Evolutionary conservation across 92 coral and sea anemone genomes (phyloP).

Genomic region (Plumapathes pennacea): DNA sequence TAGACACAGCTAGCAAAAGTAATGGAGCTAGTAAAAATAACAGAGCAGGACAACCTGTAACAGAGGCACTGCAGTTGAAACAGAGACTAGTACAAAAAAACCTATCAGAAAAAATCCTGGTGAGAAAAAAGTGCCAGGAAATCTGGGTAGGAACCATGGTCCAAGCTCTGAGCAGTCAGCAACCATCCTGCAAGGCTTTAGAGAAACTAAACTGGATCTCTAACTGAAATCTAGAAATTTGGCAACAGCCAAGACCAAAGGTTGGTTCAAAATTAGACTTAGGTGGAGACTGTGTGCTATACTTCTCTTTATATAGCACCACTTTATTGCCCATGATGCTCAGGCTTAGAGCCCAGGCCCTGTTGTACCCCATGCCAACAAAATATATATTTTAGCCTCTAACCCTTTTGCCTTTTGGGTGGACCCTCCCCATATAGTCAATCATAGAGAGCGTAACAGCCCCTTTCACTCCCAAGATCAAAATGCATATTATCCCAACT

Average conservation of each 20-base stretch:
- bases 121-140: too few relatives aligned
- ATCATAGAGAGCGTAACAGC: too few relatives aligned
- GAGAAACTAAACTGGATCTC: not conserved
- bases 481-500: too few relatives aligned
- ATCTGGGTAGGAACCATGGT: constrained; percentile 22
- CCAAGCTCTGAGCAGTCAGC: constrained; percentile 24
- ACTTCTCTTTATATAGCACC: constrained; percentile 20
- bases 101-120: constrained; percentile 20
- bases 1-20: constrained; percentile 7
- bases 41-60: constrained; percentile 20
- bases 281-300: not conserved
- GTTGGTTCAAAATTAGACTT: constrained; percentile 12
- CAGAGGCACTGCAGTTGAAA: constrained; percentile 11
- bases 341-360: constrained; percentile 33
- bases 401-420: too few relatives aligned
- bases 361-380: constrained; percentile 26
- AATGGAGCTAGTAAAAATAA: constrained; percentile 1
- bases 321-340: constrained; percentile 37
- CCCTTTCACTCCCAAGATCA: too few relatives aligned
- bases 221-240: not conserved
- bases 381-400: constrained; percentile 4
- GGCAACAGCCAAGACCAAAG: constrained; percentile 1
- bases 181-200: constrained; percentile 8
- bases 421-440: too few relatives aligned
- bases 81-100: constrained; percentile 11